phyloP scores from a whole-genome alignment of 1,140 invertebrate genomes.

The Eurosta solidaginis region DNA sequence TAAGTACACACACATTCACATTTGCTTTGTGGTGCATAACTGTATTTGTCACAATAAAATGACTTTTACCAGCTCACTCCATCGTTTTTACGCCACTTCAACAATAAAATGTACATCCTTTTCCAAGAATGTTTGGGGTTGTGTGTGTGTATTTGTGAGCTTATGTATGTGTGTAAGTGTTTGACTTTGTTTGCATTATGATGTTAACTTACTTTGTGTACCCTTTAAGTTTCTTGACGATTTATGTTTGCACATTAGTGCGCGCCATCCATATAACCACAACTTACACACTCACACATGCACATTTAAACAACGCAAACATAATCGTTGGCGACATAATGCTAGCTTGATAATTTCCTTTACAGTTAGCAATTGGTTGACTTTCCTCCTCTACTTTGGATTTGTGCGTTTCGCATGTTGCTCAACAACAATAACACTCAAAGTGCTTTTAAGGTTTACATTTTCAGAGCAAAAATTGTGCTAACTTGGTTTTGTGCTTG shows the following conservation, averaged over 20 bases:
- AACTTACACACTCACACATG: neutral
- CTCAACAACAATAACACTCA: neutral
- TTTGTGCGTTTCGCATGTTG: neutral
- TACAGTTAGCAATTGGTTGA: neutral
- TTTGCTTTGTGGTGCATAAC: too few species aligned
- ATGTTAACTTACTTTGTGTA: neutral
- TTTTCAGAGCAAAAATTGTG: neutral
- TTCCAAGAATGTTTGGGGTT: neutral
- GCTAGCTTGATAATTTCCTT: neutral
- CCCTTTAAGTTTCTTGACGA: neutral
- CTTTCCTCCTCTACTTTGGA: neutral
- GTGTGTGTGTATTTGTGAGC: neutral
- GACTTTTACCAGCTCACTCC: neutral
- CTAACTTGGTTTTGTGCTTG: neutral
- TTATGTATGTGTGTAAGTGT: neutral
- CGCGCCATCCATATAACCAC: neutral
- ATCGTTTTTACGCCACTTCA: neutral
- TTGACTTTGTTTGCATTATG: neutral
- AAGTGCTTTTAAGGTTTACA: neutral
- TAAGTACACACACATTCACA: neutral
- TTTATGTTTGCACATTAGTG: neutral
- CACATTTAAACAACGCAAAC: neutral
- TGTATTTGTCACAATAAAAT: neutral
- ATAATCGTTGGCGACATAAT: neutral
- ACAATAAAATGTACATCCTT: neutral